Conservation (phyloP, 1,140 invertebrate genomes). For the Oryzaephilus surinamensis region DNA sequence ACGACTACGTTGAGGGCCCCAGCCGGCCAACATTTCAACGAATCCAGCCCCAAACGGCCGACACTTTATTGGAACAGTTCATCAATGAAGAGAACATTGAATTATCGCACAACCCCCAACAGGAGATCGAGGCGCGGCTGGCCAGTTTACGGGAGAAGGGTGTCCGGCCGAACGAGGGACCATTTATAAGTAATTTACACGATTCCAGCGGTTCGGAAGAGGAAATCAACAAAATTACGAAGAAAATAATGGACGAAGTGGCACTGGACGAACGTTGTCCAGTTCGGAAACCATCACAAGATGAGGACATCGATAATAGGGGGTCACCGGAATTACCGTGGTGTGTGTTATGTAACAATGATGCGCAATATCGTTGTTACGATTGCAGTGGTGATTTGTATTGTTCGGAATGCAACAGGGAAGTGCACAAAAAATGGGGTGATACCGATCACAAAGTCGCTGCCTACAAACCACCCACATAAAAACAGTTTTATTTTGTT, state of each 20-base stretch:
- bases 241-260: slow-evolving; percentile 33
- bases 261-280: slow-evolving; percentile 29
- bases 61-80: slow-evolving; percentile 50
- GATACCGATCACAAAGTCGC: slow-evolving; percentile 31
- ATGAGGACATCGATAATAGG: slow-evolving; percentile 11
- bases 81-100: slow-evolving; percentile 44
- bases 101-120: slow-evolving; percentile 39
- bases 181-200: slow-evolving; percentile 30
- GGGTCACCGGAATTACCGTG: slow-evolving; percentile 52
- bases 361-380: slow-evolving; percentile 54
- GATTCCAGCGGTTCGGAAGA: slow-evolving; percentile 34
- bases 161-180: slow-evolving; percentile 22
- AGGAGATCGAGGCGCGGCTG: slow-evolving; percentile 41
- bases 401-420: slow-evolving; percentile 53
- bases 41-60: slow-evolving; percentile 49
- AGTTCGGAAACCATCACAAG: slow-evolving; percentile 8
- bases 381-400: slow-evolving; percentile 63
- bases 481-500: no score
- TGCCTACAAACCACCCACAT: slow-evolving; percentile 23
- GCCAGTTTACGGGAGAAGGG: slow-evolving; percentile 35
- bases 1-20: slow-evolving; percentile 24
- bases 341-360: slow-evolving; percentile 67
- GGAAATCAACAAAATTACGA: slow-evolving; percentile 36
- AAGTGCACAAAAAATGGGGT: slow-evolving; percentile 38
- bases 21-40: no score